phyloP scores from a whole-genome alignment of 2,797 vertebrate species.

The Intellagama lesueurii region DNA sequence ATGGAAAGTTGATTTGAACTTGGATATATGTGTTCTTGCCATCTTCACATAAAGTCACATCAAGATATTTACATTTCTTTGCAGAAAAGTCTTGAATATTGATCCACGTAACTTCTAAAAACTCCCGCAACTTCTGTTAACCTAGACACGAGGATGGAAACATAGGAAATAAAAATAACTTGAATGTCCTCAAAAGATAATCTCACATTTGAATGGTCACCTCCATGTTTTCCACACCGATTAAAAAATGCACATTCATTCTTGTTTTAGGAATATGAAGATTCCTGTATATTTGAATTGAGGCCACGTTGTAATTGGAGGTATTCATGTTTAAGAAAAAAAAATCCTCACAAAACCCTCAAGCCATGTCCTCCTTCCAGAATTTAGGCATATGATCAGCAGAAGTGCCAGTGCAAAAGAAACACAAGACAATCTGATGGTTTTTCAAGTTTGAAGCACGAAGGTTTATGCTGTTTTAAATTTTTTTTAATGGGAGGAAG shows the following conservation, averaged over 20 bases:
- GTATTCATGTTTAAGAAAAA: not conserved
- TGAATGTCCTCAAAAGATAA: not conserved
- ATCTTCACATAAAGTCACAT: not conserved
- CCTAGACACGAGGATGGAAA: not conserved
- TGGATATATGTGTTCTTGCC: not conserved
- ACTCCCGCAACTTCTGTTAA: not conserved
- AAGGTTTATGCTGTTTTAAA: not conserved
- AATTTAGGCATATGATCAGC: not conserved
- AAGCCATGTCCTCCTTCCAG: not conserved
- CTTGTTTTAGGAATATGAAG: not conserved
- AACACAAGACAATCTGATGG: not conserved
- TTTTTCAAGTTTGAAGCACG: constrained; percentile 10
- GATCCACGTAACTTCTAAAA: not conserved
- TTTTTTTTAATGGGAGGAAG: not conserved
- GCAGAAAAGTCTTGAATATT: not conserved
- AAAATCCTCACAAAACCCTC: constrained; percentile 51
- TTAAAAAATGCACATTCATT: not conserved
- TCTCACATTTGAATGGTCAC: not conserved
- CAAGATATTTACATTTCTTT: not conserved
- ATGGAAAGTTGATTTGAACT: too few species aligned
- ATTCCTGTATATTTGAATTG: not conserved
- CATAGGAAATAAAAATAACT: not conserved
- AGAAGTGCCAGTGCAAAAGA: not conserved
- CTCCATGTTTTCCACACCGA: not conserved
- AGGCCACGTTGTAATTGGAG: too few species aligned